Conservation (phyloP, 2,113 vertebrate species). For the Notothenia rossii region DNA sequence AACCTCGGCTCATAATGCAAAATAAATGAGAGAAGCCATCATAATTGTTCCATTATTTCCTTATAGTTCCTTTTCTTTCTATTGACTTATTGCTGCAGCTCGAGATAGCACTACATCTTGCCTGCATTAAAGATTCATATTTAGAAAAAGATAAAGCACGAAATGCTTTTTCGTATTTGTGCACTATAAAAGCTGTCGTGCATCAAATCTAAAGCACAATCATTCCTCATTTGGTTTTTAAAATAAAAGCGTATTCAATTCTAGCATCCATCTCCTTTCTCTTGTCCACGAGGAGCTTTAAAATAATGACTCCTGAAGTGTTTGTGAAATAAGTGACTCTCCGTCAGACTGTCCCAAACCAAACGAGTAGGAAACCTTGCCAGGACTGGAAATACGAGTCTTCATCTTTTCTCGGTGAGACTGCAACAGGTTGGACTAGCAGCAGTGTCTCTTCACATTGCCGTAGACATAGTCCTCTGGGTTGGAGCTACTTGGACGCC, state of each 20-base stretch:
- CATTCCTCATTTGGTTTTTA: not conserved
- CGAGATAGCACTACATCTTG: not conserved
- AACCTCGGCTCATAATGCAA: not conserved
- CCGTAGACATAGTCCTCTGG: conserved; percentile 38
- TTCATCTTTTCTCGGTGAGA: not conserved
- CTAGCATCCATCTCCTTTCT: not conserved
- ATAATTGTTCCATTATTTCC: too few relatives aligned
- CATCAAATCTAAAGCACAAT: not conserved
- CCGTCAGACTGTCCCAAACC: not conserved
- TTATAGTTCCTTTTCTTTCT: too few relatives aligned
- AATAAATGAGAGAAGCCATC: not conserved
- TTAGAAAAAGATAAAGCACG: not conserved
- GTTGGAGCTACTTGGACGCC: conserved; percentile 29
- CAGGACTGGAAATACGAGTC: not conserved
- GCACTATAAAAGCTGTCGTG: not conserved
- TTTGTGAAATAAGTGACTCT: not conserved
- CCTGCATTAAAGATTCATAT: not conserved
- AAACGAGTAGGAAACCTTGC: not conserved
- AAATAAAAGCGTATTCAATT: not conserved
- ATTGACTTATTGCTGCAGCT: too few relatives aligned
- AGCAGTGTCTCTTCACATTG: conserved; percentile 41
- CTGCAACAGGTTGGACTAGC: conserved; percentile 10
- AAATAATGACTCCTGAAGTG: not conserved
- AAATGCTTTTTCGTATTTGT: not conserved
- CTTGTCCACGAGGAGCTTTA: not conserved